Evolutionary conservation across 2,113 vertebrate genomes (phyloP).

Genomic region (Periophthalmodon schlosseri): DNA sequence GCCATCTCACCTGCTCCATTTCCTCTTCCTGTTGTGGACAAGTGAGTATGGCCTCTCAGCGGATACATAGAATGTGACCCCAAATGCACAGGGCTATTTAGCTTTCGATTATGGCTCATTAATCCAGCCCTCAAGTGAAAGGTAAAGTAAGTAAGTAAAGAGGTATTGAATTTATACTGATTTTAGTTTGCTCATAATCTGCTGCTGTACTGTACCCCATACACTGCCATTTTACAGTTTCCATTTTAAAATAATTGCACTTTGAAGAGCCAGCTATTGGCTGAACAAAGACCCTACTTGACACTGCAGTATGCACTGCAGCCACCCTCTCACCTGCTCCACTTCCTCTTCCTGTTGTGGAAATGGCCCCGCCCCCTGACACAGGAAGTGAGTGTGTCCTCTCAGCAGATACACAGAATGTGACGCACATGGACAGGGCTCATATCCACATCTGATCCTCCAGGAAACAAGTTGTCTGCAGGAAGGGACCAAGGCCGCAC

Average conservation of each 20-base stretch:
- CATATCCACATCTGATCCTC: conserved; percentile 72
- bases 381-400: conserved; percentile 75
- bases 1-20: too few species aligned
- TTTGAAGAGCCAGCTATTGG: too few species aligned
- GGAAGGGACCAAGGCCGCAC: conserved; percentile 72
- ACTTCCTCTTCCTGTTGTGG: conserved; percentile 80
- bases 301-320: conserved; percentile 59
- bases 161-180: too few species aligned
- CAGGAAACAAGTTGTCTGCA: conserved; percentile 76
- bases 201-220: too few species aligned
- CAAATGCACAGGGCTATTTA: too few species aligned
- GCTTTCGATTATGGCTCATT: too few species aligned
- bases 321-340: conserved; percentile 72
- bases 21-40: too few species aligned
- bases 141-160: too few species aligned
- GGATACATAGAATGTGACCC: conserved; percentile 59
- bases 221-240: too few species aligned
- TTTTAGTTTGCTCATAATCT: too few species aligned
- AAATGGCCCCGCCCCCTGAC: conserved; percentile 61
- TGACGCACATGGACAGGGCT: conserved; percentile 80
- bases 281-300: not conserved
- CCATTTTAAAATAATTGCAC: too few species aligned
- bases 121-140: too few species aligned
- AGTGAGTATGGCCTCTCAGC: conserved; percentile 65
- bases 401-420: conserved; percentile 78